Base-by-base conservation (phyloP, 2,113 vertebrate genomes). In the Castor canadensis region DNA sequence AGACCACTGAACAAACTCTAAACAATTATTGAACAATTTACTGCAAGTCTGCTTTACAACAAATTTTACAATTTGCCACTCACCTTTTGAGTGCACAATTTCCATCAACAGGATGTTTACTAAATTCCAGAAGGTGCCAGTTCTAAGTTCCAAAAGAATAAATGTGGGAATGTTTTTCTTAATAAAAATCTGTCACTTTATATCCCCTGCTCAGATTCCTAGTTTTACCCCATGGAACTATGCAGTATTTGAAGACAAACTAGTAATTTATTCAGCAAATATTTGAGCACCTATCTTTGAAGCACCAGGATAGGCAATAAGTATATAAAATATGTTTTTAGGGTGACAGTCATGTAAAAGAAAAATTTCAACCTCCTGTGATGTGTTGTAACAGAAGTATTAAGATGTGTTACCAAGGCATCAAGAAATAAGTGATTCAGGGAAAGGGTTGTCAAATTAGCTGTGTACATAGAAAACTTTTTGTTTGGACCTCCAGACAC, bases 91-190 rank as follows among this genome's bases (percentile, higher is more conserved):
- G 43, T 73, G 26, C 43, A 76, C 26, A 81, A 28, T 93, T 77
- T 86, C 24, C 22, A 89, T 56, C 52, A 84, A 86, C 10, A 72
- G 4, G 17, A 45, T 82, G 6, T 13, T 94, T 45, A 62, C 17
- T 79, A 52, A 69, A 67, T 94, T 73, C 35, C 10, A 20, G 56
- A 77, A 87, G 43, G 9, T 11, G 76, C 3, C 5, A 64, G 43
- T 47, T 80, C 73, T 67, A 91, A 96, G 75, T 96, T 79, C 73
- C 35, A 91, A 54, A 20, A 73, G 35, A 64, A 82, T 75, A 92
- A 58, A 76, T 10, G 19, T 38, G 73, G 22, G 10, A 8, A 52
- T 19, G 13, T 49, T 94, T 88, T 94, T 96, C 67, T 75, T 56
- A 96, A 76, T 86, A 77, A 82, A 93, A 89, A 84, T 58, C 26